Percentiles rank a stretch among this genome's conserved stretches.
Conservation (phyloP, 2,888 invertebrate species). For the Yponomeuta malinellus region DNA sequence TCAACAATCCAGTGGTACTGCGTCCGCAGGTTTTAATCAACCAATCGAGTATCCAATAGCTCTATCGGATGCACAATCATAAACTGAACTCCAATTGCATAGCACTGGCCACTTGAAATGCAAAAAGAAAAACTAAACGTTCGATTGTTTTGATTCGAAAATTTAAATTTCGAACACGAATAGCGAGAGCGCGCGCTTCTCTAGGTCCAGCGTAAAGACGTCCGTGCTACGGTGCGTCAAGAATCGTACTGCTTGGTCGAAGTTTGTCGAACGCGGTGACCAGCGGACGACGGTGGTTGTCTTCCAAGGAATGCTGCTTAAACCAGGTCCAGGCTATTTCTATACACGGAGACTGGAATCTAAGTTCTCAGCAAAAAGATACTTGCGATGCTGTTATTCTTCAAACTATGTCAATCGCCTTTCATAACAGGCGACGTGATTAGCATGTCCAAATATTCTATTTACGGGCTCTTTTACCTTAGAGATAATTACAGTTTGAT, state of each 20-base stretch:
- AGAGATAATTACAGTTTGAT: not conserved
- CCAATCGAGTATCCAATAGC: constrained; percentile 37
- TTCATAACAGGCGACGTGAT: not conserved
- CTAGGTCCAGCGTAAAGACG: constrained; percentile 32
- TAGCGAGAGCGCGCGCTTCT: constrained; percentile 35
- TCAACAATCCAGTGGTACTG: constrained; percentile 47
- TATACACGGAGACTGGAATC: constrained; percentile 48
- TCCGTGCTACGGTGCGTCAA: constrained; percentile 54
- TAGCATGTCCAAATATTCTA: not conserved
- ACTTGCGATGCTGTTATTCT: constrained; percentile 14
- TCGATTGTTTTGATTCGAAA: constrained; percentile 18
- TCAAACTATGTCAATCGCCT: constrained; percentile 4
- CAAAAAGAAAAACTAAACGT: constrained; percentile 6
- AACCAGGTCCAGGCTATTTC: constrained; percentile 48
- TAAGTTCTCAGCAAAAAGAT: constrained; percentile 27
- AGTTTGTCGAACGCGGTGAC: constrained; percentile 31
- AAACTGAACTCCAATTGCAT: constrained; percentile 43
- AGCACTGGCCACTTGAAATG: constrained; percentile 49
- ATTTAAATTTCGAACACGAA: constrained; percentile 36
- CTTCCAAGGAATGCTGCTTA: constrained; percentile 60
- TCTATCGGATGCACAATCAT: constrained; percentile 39
- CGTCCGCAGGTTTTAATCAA: constrained; percentile 20
- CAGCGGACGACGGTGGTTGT: constrained; percentile 33
- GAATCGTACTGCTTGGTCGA: constrained; percentile 63
- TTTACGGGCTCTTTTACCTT: not conserved